Conservation (phyloP, 2,888 invertebrate genomes). For the Busseola fusca region DNA sequence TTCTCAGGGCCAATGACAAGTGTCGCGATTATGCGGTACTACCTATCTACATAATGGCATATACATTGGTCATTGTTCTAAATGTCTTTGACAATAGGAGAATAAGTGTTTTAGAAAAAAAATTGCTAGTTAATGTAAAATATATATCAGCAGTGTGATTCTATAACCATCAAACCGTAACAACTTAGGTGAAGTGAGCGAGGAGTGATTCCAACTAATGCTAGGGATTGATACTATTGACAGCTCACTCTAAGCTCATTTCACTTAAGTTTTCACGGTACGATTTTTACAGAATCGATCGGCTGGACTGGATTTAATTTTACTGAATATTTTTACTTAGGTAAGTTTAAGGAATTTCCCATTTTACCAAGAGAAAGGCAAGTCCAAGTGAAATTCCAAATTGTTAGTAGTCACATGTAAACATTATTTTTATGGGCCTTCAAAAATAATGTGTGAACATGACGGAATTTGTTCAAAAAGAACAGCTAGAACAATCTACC, state of each 20-base stretch:
- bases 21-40: conserved; percentile 23
- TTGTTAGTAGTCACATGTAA: conserved; percentile 20
- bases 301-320: not conserved
- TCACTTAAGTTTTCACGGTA: no score
- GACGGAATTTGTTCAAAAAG: conserved; percentile 56
- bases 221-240: no score
- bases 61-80: conserved; percentile 31
- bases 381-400: conserved; percentile 27
- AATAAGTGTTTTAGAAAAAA: conserved; percentile 3
- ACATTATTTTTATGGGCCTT: conserved; percentile 50
- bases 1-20: conserved; percentile 51
- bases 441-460: conserved; percentile 52
- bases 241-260: no score
- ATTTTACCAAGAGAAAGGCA: conserved; percentile 39
- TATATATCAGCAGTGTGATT: no score
- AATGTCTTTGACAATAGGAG: conserved; percentile 9
- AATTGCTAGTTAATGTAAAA: not conserved
- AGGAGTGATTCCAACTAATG: no score
- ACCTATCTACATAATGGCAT: conserved; percentile 22
- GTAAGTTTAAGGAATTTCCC: not conserved
- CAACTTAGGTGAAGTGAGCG: no score
- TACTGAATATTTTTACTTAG: not conserved
- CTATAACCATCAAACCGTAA: no score
- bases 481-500: conserved; percentile 57
- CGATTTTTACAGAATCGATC: no score